These are phyloP conservation scores for Rhynchotus rufescens DNA, from an alignment of 2,797 vertebrate species.

Conservation along the genomic window DNA sequence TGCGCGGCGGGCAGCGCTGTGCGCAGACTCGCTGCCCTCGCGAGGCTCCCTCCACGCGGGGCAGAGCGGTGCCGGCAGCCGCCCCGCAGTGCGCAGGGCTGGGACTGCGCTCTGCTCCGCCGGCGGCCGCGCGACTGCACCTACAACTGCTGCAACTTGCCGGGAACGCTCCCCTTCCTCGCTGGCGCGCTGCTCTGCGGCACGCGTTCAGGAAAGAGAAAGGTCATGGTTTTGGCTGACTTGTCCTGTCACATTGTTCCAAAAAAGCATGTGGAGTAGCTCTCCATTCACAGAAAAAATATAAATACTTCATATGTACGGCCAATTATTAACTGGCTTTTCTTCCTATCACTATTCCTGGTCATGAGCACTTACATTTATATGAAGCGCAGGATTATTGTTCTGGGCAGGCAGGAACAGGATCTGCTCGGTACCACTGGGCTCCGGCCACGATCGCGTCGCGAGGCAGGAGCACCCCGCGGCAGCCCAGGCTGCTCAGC, in stretches of 20 bases:
- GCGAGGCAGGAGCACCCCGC: neutral
- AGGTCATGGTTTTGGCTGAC: neutral
- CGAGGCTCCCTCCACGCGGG: too few relatives aligned
- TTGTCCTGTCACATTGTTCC: neutral
- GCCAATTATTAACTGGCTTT: neutral
- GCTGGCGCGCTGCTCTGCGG: too few relatives aligned
- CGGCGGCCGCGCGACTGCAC: neutral
- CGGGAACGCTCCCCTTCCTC: neutral
- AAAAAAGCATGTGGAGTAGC: fast-evolving
- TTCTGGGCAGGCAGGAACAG: neutral
- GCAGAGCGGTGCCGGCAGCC: neutral
- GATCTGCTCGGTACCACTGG: neutral
- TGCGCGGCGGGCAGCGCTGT: too few relatives aligned
- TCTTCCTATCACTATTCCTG: neutral
- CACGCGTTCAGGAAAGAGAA: neutral
- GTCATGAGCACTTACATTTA: neutral
- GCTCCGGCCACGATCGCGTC: too few relatives aligned
- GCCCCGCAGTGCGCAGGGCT: neutral
- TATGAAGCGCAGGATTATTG: neutral
- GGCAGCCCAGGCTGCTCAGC: fast-evolving
- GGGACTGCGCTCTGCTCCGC: neutral
- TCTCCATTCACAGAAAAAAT: neutral
- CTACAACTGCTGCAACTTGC: too few relatives aligned
- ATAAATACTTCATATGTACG: neutral
- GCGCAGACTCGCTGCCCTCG: too few relatives aligned